Conservation (phyloP, 2,113 vertebrate genomes). For the Pseudolaguvia tuberculata region DNA sequence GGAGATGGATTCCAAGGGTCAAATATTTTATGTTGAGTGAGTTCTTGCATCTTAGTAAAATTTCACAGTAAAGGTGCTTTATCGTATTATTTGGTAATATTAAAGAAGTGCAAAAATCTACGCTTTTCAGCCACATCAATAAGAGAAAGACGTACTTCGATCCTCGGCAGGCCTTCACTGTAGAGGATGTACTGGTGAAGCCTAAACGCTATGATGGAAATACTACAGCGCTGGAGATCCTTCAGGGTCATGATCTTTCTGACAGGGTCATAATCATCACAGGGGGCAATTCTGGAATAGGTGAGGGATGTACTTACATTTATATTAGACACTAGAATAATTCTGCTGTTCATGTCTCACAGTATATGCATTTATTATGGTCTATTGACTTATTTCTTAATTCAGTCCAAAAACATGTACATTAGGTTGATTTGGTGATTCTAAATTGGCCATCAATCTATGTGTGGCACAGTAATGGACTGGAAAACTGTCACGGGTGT, state of each 20-base stretch:
- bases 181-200: slow-evolving; percentile 85
- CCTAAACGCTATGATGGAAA: slow-evolving; percentile 87
- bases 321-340: background rate
- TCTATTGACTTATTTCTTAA: background rate
- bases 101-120: too few species aligned
- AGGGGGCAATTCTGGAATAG: slow-evolving; percentile 88
- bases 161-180: slow-evolving; percentile 92
- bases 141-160: slow-evolving; percentile 93
- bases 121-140: slow-evolving; percentile 91
- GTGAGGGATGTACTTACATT: slow-evolving; percentile 65
- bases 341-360: background rate
- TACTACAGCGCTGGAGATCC: slow-evolving; percentile 86
- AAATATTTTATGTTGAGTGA: slow-evolving; percentile 94
- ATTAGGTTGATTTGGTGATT: too few species aligned
- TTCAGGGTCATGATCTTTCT: slow-evolving; percentile 86
- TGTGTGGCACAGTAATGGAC: too few species aligned
- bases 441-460: too few species aligned
- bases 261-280: slow-evolving; percentile 84
- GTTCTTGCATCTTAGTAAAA: slow-evolving; percentile 55
- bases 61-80: background rate
- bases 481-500: too few species aligned
- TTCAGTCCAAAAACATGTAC: too few species aligned
- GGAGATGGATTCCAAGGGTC: slow-evolving; percentile 88
- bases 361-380: background rate
- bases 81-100: background rate